These are phyloP conservation scores for Regulus satrapa DNA, from an alignment of 2,113 vertebrate species.

Conservation along the genomic window DNA sequence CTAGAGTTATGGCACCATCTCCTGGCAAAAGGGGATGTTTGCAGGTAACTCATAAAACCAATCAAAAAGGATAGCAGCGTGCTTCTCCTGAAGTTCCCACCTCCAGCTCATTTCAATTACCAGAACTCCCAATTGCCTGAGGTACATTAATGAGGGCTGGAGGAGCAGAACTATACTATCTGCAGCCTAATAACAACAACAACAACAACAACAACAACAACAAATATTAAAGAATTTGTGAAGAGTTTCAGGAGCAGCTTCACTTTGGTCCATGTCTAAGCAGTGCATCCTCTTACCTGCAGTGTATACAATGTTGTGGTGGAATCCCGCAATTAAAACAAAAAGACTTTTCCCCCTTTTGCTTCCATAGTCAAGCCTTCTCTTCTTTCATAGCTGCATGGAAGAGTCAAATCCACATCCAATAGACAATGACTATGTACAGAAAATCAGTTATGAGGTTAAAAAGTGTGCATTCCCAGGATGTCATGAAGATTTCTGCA, in stretches of 20 bases:
- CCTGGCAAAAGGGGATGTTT: neutral
- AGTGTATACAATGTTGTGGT: too few species aligned
- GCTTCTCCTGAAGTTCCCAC: neutral
- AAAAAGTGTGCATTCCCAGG: neutral
- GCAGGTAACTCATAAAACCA: accelerated
- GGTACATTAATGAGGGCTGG: accelerated
- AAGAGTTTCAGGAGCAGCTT: neutral
- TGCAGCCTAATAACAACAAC: neutral
- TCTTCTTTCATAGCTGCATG: neutral
- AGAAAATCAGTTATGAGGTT: neutral
- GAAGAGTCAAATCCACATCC: neutral
- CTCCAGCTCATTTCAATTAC: neutral
- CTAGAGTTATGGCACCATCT: slow-evolving; percentile 22
- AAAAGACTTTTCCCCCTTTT: accelerated
- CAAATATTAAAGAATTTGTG: neutral
- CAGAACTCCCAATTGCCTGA: neutral
- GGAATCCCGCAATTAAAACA: neutral
- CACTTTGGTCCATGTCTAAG: too few species aligned
- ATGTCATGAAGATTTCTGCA: accelerated
- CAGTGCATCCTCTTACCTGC: neutral
- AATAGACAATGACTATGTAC: accelerated
- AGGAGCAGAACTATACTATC: neutral
- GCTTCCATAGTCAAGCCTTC: neutral
- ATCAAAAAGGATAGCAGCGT: accelerated
- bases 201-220: neutral